Percentiles rank a stretch among this genome's conserved stretches.
Evolutionary conservation across 2,797 vertebrate genomes (phyloP).

Genomic region (Sus cebifrons): DNA sequence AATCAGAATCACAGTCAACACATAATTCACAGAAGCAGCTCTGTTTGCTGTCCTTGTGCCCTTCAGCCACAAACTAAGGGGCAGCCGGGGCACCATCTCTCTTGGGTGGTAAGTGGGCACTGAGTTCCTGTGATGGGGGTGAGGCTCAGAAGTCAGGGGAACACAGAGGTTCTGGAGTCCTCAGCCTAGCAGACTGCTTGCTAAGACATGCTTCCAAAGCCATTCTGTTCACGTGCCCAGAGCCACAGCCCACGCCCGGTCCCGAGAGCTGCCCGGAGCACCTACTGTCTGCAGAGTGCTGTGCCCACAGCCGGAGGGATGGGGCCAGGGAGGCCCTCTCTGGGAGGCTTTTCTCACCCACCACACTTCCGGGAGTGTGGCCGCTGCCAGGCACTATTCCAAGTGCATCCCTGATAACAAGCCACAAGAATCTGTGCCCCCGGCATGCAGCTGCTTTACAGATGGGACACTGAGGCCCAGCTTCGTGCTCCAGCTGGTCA

Average conservation of each 20-base stretch:
- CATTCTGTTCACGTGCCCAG: not conserved
- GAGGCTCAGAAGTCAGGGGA: not conserved
- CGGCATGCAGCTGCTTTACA: not conserved
- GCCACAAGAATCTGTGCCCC: not conserved
- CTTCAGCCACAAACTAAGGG: not conserved
- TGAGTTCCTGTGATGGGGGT: fast-evolving
- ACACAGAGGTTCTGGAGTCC: not conserved
- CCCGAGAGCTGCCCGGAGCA: fast-evolving
- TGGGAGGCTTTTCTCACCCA: not conserved
- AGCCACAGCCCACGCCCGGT: not conserved
- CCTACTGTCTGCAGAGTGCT: too few species aligned
- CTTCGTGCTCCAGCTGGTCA: not conserved
- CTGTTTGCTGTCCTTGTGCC: not conserved
- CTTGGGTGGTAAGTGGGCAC: not conserved
- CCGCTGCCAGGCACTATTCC: not conserved
- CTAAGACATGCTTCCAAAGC: not conserved
- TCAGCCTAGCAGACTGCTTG: not conserved
- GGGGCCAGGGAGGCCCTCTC: not conserved
- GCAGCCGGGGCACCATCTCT: not conserved
- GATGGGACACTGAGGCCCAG: not conserved
- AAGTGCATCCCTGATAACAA: not conserved
- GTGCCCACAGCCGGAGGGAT: fast-evolving
- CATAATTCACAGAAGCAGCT: not conserved
- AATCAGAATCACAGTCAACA: not conserved
- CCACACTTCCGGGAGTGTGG: too few species aligned